Evolutionary conservation across 2,113 vertebrate genomes (phyloP).

Genomic region (Corvus moneduloides): DNA sequence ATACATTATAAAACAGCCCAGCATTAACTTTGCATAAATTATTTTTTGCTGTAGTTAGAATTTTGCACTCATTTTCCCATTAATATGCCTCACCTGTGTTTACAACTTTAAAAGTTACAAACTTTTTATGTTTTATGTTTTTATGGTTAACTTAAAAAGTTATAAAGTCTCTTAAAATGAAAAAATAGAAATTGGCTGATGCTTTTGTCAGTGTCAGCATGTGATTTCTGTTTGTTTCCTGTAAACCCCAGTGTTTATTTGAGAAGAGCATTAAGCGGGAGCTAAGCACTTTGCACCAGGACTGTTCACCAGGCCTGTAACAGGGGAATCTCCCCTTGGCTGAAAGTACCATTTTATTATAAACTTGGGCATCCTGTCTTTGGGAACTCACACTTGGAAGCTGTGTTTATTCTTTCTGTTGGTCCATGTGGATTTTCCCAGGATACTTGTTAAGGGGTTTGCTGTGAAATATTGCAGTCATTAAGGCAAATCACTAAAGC

Average conservation of each 20-base stretch:
- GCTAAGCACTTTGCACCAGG: neutral
- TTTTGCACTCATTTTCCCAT: neutral
- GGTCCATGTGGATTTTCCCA: neutral
- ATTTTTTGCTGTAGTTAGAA: neutral
- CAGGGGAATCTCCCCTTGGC: neutral
- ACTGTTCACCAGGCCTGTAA: neutral
- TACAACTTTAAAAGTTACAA: neutral
- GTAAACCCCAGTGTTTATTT: neutral
- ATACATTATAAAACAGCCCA: neutral
- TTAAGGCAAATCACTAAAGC: slow-evolving; percentile 28
- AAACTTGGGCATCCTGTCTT: neutral
- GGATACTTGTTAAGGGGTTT: neutral
- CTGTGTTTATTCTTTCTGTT: neutral
- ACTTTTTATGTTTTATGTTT: neutral
- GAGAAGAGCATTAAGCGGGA: neutral
- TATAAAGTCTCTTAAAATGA: neutral
- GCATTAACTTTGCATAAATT: slow-evolving; percentile 20
- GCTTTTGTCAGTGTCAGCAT: neutral
- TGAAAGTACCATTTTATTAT: neutral
- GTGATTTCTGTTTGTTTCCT: neutral
- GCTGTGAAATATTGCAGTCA: slow-evolving; percentile 25
- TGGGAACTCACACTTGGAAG: neutral
- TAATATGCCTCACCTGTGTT: neutral
- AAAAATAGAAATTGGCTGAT: neutral
- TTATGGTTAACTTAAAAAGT: neutral